phyloP scores from a whole-genome alignment of 1,140 invertebrate genomes.

The Zaprionus ghesquierei region DNA sequence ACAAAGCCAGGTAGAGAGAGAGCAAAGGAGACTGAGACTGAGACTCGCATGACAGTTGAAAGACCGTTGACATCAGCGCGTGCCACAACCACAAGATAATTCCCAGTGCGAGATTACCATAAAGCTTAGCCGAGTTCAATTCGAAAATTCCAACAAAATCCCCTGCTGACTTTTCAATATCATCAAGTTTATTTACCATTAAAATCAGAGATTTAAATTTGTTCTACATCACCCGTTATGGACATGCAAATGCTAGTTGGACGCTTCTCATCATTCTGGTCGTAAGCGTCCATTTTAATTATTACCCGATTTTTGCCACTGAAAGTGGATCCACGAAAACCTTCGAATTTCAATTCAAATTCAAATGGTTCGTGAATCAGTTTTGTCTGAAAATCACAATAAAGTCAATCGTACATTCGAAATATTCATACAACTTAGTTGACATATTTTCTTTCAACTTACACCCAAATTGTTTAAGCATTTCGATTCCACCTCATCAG shows the following conservation, averaged over 20 bases:
- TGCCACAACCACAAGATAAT: slow-evolving; percentile 51
- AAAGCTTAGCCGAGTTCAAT: background rate
- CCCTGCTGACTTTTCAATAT: background rate
- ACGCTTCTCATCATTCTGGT: background rate
- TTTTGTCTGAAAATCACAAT: background rate
- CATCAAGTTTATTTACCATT: background rate
- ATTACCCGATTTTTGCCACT: background rate
- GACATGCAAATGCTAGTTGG: background rate
- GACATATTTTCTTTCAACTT: background rate
- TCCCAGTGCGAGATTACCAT: slow-evolving; percentile 19
- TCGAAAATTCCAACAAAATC: background rate
- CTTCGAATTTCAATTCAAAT: background rate
- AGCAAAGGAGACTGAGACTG: background rate
- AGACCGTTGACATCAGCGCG: slow-evolving; percentile 57
- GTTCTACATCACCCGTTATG: background rate
- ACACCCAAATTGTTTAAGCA: background rate
- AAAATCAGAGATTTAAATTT: background rate
- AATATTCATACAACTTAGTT: background rate
- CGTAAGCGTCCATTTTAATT: background rate
- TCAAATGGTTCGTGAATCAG: background rate
- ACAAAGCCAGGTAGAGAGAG: background rate
- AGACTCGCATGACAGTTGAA: slow-evolving; percentile 60
- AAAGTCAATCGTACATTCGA: background rate
- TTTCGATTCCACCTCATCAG: background rate
- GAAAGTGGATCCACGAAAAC: background rate